Evolutionary conservation across 2,888 invertebrate species (phyloP).

Genomic region (Mesorhabditis belari): DNA sequence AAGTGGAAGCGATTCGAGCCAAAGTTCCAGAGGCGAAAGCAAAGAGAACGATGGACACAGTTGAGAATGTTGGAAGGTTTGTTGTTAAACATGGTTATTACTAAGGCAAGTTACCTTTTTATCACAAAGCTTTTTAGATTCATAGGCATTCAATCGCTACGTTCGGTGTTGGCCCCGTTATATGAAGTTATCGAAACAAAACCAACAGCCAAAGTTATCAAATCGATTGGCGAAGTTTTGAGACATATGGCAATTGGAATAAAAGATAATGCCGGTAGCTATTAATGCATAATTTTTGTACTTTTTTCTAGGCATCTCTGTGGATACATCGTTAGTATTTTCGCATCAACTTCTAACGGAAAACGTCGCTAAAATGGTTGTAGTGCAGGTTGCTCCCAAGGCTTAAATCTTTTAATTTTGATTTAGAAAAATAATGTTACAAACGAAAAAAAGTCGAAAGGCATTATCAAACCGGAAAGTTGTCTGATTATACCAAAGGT

Average conservation of each 20-base stretch:
- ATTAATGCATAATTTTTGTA: slow-evolving; percentile 68
- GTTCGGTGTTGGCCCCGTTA: slow-evolving; percentile 3
- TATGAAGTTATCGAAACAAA: slow-evolving; percentile 63
- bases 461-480: slow-evolving; percentile 54
- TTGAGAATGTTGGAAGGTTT: slow-evolving; percentile 73
- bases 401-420: background rate
- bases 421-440: background rate
- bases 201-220: slow-evolving; percentile 65
- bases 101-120: too few relatives aligned
- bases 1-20: slow-evolving; percentile 73
- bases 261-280: slow-evolving; percentile 72
- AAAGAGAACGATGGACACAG: slow-evolving; percentile 77
- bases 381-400: background rate
- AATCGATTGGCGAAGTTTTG: slow-evolving; percentile 65
- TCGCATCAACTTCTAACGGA: slow-evolving; percentile 3
- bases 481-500: slow-evolving; percentile 5
- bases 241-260: slow-evolving; percentile 62
- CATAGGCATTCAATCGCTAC: background rate
- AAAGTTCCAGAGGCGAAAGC: slow-evolving; percentile 62
- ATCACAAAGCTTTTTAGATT: slow-evolving; percentile 27
- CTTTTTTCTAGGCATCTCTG: slow-evolving; percentile 69
- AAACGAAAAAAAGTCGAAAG: slow-evolving; percentile 58
- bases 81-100: slow-evolving; percentile 54
- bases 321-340: background rate
- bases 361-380: slow-evolving; percentile 62